Conservation (phyloP, 2,888 invertebrate species). For the Suillia variegata region DNA sequence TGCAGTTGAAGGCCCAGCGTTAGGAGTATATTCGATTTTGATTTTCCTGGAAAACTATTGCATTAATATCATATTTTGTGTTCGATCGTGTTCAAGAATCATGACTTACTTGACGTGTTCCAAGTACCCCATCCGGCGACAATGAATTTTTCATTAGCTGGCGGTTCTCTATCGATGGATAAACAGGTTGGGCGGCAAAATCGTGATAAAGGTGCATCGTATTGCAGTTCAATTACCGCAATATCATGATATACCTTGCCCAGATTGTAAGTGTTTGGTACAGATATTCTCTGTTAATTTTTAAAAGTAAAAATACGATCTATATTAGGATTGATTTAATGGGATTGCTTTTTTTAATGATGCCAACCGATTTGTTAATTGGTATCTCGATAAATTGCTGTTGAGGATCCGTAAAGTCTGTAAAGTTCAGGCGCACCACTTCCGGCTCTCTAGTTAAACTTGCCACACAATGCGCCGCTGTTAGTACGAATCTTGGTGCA, state of each 20-base stretch:
- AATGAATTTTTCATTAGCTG: slow-evolving; percentile 34
- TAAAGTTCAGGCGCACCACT: slow-evolving; percentile 48
- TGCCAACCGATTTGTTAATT: too few species aligned
- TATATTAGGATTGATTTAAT: too few species aligned
- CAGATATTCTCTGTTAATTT: too few species aligned
- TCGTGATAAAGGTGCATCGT: too few species aligned
- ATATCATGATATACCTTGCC: slow-evolving; percentile 48
- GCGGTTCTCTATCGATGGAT: too few species aligned
- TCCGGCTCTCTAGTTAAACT: slow-evolving; percentile 32
- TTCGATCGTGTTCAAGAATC: neutral
- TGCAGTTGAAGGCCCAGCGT: slow-evolving; percentile 42
- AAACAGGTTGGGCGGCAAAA: slow-evolving; percentile 48
- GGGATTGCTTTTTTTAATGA: slow-evolving; percentile 25
- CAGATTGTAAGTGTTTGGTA: slow-evolving; percentile 44
- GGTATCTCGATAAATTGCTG: slow-evolving; percentile 32
- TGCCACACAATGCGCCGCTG: slow-evolving; percentile 55
- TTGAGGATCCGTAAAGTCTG: slow-evolving; percentile 33
- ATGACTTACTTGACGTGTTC: slow-evolving; percentile 42
- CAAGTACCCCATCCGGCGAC: slow-evolving; percentile 55
- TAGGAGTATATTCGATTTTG: slow-evolving; percentile 40
- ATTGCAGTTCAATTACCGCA: slow-evolving; percentile 44
- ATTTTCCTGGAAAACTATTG: too few species aligned
- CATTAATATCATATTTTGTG: too few species aligned
- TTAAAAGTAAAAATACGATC: too few species aligned
- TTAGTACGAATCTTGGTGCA: slow-evolving; percentile 44